Evolutionary conservation across 2,797 vertebrate species (phyloP).

Genomic region (Leuciscus waleckii): DNA sequence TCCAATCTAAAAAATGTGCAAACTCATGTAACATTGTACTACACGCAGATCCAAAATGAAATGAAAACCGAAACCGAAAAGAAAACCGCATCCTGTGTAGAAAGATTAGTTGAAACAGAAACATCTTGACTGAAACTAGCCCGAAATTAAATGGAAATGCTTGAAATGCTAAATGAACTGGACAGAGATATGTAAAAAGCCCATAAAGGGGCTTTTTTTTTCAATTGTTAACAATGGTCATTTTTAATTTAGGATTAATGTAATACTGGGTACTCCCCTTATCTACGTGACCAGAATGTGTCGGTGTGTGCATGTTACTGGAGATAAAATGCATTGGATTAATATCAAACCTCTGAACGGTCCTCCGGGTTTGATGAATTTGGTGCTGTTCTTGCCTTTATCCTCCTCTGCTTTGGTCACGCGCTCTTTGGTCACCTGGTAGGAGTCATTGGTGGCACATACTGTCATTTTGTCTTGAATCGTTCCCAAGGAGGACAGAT

Average conservation of each 20-base stretch:
- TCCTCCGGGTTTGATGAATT: conserved; percentile 90
- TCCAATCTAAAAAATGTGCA: neutral
- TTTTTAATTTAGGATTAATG: neutral
- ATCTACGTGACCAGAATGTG: neutral
- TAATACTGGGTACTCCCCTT: neutral
- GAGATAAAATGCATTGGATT: neutral
- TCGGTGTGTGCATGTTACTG: neutral
- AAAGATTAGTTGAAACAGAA: neutral
- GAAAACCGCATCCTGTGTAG: conserved; percentile 17
- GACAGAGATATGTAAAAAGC: neutral
- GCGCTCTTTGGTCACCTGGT: conserved; percentile 87
- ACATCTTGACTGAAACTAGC: neutral
- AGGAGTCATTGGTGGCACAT: conserved; percentile 90
- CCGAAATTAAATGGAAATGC: neutral
- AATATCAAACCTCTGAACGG: conserved; percentile 85
- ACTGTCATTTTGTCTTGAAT: conserved; percentile 92
- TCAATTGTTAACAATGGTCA: neutral
- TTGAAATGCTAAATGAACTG: neutral
- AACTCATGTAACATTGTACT: neutral
- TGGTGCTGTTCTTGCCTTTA: conserved; percentile 87
- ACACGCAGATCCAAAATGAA: neutral
- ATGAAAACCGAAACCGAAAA: conserved; percentile 25
- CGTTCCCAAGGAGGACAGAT: conserved; percentile 85
- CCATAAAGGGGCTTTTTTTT: neutral
- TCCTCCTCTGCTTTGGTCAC: conserved; percentile 90